Evolutionary conservation across 2,797 vertebrate species (phyloP).

Genomic region (Silurus lanzhouensis): DNA sequence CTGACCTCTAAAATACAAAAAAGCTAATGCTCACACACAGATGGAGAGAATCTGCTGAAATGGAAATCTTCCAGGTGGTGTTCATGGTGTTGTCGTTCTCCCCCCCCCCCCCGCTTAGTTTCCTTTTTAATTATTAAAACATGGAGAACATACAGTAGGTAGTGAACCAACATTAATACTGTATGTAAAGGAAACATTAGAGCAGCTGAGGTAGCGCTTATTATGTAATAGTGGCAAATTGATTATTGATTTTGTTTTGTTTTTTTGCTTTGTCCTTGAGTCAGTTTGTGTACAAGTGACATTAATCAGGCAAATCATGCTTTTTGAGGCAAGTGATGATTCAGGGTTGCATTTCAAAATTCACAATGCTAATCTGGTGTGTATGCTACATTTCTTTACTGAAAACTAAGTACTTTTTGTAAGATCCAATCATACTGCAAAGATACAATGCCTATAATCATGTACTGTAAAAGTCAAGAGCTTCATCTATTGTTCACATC

Average conservation of each 20-base stretch:
- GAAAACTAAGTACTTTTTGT: not conserved
- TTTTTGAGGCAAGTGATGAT: not conserved
- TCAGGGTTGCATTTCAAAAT: not conserved
- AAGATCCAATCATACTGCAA: not conserved
- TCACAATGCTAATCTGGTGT: not conserved
- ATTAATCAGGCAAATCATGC: not conserved
- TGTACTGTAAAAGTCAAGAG: not conserved
- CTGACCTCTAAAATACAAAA: conserved; percentile 23
- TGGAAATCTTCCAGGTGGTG: not conserved
- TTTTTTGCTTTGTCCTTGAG: not conserved
- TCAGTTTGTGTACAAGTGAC: not conserved
- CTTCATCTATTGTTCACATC: not conserved
- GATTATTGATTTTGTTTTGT: no score
- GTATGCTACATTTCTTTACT: not conserved
- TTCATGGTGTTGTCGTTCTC: not conserved
- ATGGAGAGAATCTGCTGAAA: not conserved
- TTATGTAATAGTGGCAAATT: not conserved
- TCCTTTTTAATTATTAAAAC: not conserved
- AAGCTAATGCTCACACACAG: not conserved
- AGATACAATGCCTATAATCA: not conserved
- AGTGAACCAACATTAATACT: not conserved
- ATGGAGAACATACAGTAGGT: not conserved
- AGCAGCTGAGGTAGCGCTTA: not conserved
- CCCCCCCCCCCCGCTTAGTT: no score
- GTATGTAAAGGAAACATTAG: not conserved